Evolutionary conservation across 2,113 vertebrate species (phyloP), one percentile per base, ranked within the genome.

Genomic region (Corythaixoides concolor): DNA sequence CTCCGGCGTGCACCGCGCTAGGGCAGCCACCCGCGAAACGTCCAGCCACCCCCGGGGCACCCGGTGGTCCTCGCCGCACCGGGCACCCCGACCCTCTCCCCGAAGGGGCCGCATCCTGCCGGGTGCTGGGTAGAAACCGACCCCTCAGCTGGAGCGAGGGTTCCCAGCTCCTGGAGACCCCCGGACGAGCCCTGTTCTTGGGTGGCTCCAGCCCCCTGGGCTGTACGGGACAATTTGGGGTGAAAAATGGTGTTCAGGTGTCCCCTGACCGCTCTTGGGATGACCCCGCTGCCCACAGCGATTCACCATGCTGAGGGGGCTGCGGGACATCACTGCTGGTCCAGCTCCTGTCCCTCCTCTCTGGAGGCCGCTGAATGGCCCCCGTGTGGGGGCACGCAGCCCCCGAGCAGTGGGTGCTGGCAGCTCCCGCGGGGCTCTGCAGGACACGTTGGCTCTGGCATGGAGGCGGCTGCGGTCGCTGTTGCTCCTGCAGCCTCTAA

Each of bases 401-500:
- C 69, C 35, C 49, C 53, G 37, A 32, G 50, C 37, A 30, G 32
- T 0, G 7, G 53, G 9, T 59, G 33, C 79, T 74, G 45, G 60
- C 53, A 91, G 41, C 49, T 73, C 30, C 45, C 28, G 2, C 2
- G 4, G 76, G 28, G 20, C 35, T 66, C 73, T 80, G 45, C 81
- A 60, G 55, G 39, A 84, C n/a, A 33, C 68, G 2, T 23, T 33
- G 35, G 47, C 68, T 55, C 56, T 73, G 43, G 17, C 72, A 58
- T 0, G 0, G 45, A 32, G 35, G 23, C 1, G 2, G 35, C 56
- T 21, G 11, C 2, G 7, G 67, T 32, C 9, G 2, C 53, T 43
- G 59, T 33, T 58, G 49, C 30, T 94, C 32, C 37, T 50, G 55
- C 60, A 89, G 62, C 80, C n/a, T 70, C 53, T n/a, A 50, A 2